phyloP scores from a whole-genome alignment of 2,888 invertebrate species.

The Chymomyza procnemis region DNA sequence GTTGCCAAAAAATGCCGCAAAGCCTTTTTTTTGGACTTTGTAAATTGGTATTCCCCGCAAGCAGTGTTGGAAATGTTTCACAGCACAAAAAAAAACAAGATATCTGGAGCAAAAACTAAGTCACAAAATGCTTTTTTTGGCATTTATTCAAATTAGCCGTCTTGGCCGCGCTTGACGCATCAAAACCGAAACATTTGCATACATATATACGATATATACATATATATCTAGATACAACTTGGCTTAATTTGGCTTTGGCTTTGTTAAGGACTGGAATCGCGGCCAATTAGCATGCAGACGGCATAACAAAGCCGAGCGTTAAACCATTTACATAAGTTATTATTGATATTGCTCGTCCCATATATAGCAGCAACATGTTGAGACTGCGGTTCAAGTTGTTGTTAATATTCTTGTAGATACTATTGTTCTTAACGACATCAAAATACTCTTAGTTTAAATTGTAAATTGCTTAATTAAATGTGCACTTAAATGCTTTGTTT shows the following conservation, averaged over 20 bases:
- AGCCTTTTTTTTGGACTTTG: not conserved
- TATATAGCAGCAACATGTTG: not conserved
- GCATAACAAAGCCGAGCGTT: conserved; percentile 14
- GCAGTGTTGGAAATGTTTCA: not conserved
- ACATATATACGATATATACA: conserved; percentile 21
- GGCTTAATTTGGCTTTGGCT: not conserved
- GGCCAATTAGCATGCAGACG: conserved; percentile 52
- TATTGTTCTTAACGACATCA: conserved; percentile 8
- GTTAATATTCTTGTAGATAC: not conserved
- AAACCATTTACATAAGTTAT: conserved; percentile 46
- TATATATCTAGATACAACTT: conserved; percentile 45
- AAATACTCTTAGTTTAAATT: conserved; percentile 17
- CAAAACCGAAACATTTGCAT: not conserved
- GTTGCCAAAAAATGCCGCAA: conserved; percentile 42
- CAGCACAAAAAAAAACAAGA: not conserved
- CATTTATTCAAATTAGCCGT: conserved; percentile 52
- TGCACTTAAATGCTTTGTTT: conserved; percentile 26
- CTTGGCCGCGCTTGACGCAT: conserved; percentile 1
- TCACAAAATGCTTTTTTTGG: conserved; percentile 40
- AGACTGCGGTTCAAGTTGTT: not conserved
- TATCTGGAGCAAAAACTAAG: conserved; percentile 44
- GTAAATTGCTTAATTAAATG: conserved; percentile 47
- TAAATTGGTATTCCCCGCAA: not conserved
- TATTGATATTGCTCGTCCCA: conserved; percentile 42
- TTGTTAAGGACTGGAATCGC: conserved; percentile 42